Conservation (phyloP, 2,113 vertebrate species). For the Microtus montanus region DNA sequence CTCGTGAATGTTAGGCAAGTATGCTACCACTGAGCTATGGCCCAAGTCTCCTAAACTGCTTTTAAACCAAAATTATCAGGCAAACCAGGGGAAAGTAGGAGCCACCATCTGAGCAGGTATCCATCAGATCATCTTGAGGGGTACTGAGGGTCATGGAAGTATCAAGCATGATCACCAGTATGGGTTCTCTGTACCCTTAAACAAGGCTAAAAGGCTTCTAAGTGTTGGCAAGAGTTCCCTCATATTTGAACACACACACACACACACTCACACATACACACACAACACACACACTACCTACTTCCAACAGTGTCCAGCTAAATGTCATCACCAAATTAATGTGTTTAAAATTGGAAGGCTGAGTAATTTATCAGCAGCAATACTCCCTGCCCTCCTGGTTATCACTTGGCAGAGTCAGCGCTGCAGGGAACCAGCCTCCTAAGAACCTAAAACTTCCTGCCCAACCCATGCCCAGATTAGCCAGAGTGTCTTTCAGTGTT, state of each 20-base stretch:
- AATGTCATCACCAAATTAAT: background rate
- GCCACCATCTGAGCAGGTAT: background rate
- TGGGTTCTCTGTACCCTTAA: background rate
- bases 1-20: background rate
- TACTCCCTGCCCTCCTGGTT: background rate
- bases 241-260: background rate
- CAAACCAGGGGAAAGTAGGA: background rate
- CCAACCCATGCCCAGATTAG: no score
- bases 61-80: background rate
- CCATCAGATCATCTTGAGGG: background rate
- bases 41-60: background rate
- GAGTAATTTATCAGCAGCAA: background rate
- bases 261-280: background rate
- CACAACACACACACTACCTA: background rate
- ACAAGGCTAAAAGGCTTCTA: background rate
- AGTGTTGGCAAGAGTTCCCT: background rate
- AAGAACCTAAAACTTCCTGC: background rate
- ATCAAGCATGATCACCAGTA: fast-evolving
- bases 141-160: background rate
- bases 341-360: slow-evolving; percentile 1
- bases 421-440: background rate
- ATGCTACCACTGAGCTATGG: no score
- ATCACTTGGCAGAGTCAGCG: background rate
- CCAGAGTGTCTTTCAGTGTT: background rate
- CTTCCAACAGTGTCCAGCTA: background rate